Base-by-base conservation (phyloP, 2,113 vertebrate genomes). In the Zosterops hypoxanthus region DNA sequence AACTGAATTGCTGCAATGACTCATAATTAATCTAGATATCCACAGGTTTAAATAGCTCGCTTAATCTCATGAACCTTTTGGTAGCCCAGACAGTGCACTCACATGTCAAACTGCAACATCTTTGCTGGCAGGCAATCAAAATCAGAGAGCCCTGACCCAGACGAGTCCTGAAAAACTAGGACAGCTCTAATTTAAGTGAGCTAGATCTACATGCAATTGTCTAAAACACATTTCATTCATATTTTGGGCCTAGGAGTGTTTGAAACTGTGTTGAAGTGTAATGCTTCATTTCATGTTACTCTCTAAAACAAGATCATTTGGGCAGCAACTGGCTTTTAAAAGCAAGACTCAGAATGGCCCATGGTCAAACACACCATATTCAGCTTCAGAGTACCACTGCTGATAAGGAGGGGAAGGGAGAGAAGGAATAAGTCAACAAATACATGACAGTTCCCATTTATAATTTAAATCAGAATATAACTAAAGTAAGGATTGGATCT, bases 281-380 rank as follows among this genome's bases (percentile, higher is more conserved):
- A 47, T 50, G 56, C 26, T 49, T 89, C 4, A 5, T 47, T 92
- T 93, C 82, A 69, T 41, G 77, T 82, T 39, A 50, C 22, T 65
- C 29, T 31, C 53, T 86, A 60, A 84, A 92, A n/a, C 6, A 79
- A 52, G 68, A 87, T 20, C 20, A 77, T 57, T 68, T 12, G 4
- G 79, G 53, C 79, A 86, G 88, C 49, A 82, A 86, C 5, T 71
- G 73, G 77, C 71, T 63, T 88, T 82, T 57, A 76, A 65, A 82
- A 57, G 7, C 24, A 42, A 60, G 34, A 25, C 26, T 44, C 36
- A 75, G 56, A 42, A 28, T 15, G 64, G 36, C 10, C 61, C 8
- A 12, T 2, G 4, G 33, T 44, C 0, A 0, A 70, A 36, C 5
- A 57, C 26, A 61, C 4, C 17, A 31, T 1, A 2, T 20, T 47